Evolutionary conservation across 2,113 vertebrate species (phyloP), one percentile per base, ranked within the genome.

Genomic region (Phyllostomus discolor): DNA sequence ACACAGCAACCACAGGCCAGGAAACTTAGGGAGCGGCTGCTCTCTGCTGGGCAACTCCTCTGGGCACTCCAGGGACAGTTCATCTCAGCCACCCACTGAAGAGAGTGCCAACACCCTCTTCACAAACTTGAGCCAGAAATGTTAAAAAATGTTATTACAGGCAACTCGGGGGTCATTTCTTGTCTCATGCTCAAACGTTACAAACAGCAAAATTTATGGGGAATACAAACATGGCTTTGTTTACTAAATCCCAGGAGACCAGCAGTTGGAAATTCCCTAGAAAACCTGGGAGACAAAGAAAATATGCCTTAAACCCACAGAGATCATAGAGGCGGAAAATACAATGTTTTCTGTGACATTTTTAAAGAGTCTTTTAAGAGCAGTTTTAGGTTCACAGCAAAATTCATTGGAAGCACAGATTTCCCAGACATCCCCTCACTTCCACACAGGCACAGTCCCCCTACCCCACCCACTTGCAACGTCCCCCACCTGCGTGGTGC

Each of bases 11-110:
- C 50, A 28, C 6, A 86, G 6, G 5, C 35, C 1, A 24, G 33
- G n/a, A 57, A 20, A 93, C 16, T 31, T 20, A 38, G 0, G 0
- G 64, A 38, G 28, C 0, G 0, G 1, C 46, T 82, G 43, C 19
- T 17, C 0, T 0, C 1, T 0, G 0, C 7, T 1, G 10, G 19
- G 11, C 4, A 0, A 8, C 31, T n/a, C 24, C 19, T 69, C 64
- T 33, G 57, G 38, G 6, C 19, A 10, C 4, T 4, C 11, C 1
- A 3, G 19, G 26, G 2, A 11, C 35, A 33, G 31, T 35, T 9
- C 9, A 24, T 4, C 70, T 72, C 76, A 72, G 11, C 57, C 17
- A 26, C n/a, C 14, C 33, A 12, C 57, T 5, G 7, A 48, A 52
- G 41, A 15, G 78, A 67, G 31, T 3, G 15, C 20, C 16, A 33